Percentiles rank a stretch among this genome's conserved stretches.
phyloP scores from a whole-genome alignment of 2,888 invertebrate species.

The Leistus spinibarbis region DNA sequence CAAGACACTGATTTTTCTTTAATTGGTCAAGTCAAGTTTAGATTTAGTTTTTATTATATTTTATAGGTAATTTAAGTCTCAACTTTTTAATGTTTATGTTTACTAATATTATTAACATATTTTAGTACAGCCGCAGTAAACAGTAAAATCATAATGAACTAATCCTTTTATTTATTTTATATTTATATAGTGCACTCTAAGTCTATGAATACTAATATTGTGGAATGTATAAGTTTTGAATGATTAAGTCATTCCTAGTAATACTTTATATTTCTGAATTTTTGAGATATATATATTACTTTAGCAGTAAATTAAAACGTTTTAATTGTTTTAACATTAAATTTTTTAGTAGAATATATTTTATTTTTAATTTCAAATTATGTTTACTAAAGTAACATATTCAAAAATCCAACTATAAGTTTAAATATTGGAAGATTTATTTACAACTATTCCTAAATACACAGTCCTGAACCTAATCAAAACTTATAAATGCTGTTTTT shows the following conservation, averaged over 20 bases:
- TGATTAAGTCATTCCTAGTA: background rate
- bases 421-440: background rate
- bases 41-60: background rate
- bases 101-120: background rate
- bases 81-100: background rate
- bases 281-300: background rate
- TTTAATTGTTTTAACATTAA: background rate
- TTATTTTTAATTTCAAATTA: background rate
- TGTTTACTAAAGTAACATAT: background rate
- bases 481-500: background rate
- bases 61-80: background rate
- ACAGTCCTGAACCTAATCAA: background rate
- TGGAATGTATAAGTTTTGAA: background rate
- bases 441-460: background rate
- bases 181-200: background rate
- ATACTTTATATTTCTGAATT: background rate
- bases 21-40: background rate
- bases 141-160: background rate
- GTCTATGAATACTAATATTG: background rate
- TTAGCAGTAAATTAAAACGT: background rate
- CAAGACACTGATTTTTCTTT: background rate
- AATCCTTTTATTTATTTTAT: background rate
- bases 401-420: background rate
- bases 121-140: background rate
- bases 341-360: background rate